phyloP scores from a whole-genome alignment of 2,888 invertebrate genomes.

The Atherix ibis region DNA sequence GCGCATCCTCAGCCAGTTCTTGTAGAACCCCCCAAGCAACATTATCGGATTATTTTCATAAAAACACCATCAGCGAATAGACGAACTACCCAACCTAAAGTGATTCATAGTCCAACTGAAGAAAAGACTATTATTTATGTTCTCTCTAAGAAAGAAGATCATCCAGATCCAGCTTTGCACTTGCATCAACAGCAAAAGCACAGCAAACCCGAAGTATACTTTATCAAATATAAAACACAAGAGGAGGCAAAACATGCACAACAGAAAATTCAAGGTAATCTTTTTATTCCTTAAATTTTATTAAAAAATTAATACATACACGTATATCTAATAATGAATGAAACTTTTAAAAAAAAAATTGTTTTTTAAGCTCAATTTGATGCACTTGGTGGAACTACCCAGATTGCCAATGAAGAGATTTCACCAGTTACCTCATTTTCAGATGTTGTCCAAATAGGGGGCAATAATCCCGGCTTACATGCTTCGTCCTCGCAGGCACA shows the following conservation, averaged over 20 bases:
- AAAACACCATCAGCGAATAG: background rate
- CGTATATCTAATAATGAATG: too few species aligned
- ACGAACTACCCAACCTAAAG: background rate
- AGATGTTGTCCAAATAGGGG: too few species aligned
- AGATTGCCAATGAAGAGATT: background rate
- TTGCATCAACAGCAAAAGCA: too few species aligned
- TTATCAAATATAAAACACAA: background rate
- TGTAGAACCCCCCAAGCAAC: background rate
- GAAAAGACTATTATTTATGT: background rate
- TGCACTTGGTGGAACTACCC: background rate
- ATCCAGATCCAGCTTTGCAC: background rate
- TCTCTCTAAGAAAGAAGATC: background rate
- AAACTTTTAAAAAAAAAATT: background rate
- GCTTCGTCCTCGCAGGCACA: too few species aligned
- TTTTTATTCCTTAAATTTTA: too few species aligned
- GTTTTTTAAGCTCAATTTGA: background rate
- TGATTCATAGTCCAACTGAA: background rate
- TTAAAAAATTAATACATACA: too few species aligned
- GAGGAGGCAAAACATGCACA: background rate
- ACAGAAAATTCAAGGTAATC: background rate
- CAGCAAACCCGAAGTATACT: background rate
- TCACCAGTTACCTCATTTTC: background rate
- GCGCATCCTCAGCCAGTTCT: background rate
- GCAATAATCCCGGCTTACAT: too few species aligned
- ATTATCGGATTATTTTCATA: background rate